Evolutionary conservation across 2,113 vertebrate species (phyloP).

Genomic region (Cephalopholis sonnerati): DNA sequence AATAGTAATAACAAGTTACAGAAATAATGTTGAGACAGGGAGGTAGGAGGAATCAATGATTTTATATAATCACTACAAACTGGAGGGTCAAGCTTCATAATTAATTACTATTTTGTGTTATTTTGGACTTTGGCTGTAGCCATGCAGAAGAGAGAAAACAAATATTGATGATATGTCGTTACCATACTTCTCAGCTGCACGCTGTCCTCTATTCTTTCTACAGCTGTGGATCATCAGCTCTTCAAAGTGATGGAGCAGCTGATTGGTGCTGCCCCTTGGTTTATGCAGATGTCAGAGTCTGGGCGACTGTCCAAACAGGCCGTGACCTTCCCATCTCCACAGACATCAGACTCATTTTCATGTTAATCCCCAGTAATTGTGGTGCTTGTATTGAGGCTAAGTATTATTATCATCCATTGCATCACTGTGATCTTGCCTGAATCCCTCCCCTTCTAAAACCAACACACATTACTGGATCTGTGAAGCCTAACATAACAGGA

Average conservation of each 20-base stretch:
- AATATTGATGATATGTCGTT: neutral
- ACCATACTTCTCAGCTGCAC: neutral
- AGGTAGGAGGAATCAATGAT: neutral
- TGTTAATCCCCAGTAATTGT: constrained; percentile 31
- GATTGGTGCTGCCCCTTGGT: constrained; percentile 1
- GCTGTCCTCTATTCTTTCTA: neutral
- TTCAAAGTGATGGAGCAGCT: constrained; percentile 8
- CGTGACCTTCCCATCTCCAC: constrained; percentile 18
- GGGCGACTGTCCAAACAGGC: constrained; percentile 40
- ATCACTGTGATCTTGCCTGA: neutral
- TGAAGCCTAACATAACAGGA: neutral
- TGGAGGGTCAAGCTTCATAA: neutral
- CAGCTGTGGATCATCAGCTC: constrained; percentile 18
- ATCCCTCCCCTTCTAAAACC: neutral
- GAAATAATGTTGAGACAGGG: constrained; percentile 1
- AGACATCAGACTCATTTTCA: neutral
- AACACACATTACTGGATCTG: neutral
- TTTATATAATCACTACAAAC: neutral
- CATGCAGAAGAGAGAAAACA: constrained; percentile 1
- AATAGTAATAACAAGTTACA: neutral
- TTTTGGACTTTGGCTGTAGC: neutral
- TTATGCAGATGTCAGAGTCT: neutral
- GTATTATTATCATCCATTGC: neutral
- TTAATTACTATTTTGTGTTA: neutral
- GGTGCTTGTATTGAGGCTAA: neutral